Evolutionary conservation across 2,113 vertebrate genomes (phyloP).

Genomic region (Columbina picui): DNA sequence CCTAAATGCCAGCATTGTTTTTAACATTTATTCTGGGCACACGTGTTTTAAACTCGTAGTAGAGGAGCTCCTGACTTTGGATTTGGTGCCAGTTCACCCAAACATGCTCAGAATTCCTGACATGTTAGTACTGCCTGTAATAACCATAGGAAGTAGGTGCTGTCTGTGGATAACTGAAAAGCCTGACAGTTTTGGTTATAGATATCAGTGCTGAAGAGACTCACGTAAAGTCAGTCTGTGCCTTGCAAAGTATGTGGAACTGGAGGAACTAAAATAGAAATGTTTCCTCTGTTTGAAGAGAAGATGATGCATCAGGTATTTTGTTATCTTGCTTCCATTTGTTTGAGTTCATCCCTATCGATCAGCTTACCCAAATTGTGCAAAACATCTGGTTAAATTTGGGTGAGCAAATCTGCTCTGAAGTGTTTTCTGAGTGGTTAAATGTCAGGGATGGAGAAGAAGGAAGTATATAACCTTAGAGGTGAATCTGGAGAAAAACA

Average conservation of each 20-base stretch:
- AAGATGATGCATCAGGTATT: neutral
- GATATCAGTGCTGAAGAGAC: neutral
- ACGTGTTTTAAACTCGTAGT: constrained; percentile 33
- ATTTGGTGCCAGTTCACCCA: constrained; percentile 34
- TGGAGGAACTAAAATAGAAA: constrained; percentile 25
- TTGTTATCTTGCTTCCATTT: neutral
- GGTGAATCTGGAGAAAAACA: neutral
- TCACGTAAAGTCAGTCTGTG: neutral
- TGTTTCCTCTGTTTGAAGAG: neutral
- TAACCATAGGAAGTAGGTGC: constrained; percentile 59
- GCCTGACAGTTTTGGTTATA: constrained; percentile 44
- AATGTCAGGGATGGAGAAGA: neutral
- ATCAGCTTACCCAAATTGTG: neutral
- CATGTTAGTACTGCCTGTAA: constrained; percentile 52
- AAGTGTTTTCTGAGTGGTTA: neutral
- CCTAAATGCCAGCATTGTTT: neutral
- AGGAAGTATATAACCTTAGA: neutral
- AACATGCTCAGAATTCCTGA: constrained; percentile 63
- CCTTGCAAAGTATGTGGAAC: neutral
- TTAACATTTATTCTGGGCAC: constrained; percentile 24
- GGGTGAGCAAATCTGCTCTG: neutral
- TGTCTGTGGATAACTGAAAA: constrained; percentile 56
- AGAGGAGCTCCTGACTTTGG: constrained; percentile 23
- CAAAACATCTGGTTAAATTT: neutral
- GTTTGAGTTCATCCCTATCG: neutral